Conservation (phyloP, 2,888 invertebrate genomes). For the Mythimna impura region DNA sequence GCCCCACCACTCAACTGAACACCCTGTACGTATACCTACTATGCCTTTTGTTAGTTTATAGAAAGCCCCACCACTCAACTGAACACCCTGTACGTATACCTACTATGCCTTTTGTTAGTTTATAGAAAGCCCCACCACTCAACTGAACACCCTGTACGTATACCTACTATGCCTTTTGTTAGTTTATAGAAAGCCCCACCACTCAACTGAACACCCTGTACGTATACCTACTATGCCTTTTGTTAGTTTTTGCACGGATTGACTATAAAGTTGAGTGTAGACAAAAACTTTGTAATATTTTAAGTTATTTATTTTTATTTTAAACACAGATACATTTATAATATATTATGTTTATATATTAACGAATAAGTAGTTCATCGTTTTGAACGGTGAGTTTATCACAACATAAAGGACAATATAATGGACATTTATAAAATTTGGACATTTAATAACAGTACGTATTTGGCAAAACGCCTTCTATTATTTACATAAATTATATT, state of each 20-base stretch:
- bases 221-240: conserved; percentile 68
- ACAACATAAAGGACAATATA: conserved; percentile 10
- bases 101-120: conserved; percentile 80
- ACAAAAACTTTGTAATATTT: conserved; percentile 15
- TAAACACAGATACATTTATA: background rate
- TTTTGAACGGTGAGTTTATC: conserved; percentile 31
- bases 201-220: conserved; percentile 92
- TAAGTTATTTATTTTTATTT: conserved; percentile 11
- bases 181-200: conserved; percentile 95
- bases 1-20: conserved; percentile 93
- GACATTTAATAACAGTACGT: background rate
- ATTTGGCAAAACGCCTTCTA: conserved; percentile 4
- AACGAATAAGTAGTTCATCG: conserved; percentile 5
- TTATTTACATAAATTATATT: background rate
- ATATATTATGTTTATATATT: background rate
- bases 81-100: conserved; percentile 89
- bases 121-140: conserved; percentile 95
- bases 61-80: conserved; percentile 95
- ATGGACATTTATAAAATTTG: conserved; percentile 19
- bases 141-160: conserved; percentile 92
- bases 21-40: conserved; percentile 87
- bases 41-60: conserved; percentile 89
- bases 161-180: background rate
- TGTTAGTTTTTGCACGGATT: background rate
- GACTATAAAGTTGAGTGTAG: background rate